Base-by-base conservation (phyloP, 2,113 vertebrate species). In the Eleginops maclovinus region DNA sequence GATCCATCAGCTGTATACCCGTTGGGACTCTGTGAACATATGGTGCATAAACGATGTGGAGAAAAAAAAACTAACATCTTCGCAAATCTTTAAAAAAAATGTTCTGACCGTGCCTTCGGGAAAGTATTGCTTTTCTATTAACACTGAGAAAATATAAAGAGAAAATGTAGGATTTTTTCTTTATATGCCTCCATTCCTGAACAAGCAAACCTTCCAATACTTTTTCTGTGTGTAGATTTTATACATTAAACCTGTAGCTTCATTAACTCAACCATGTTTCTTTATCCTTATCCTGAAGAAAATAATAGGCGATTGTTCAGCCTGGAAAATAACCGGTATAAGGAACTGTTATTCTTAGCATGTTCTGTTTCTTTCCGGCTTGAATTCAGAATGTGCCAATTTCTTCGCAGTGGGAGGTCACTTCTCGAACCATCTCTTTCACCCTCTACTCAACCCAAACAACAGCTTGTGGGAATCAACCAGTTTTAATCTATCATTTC, bases 11-110 rank as follows among this genome's bases (percentile, higher is more conserved):
- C 31, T 71, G 72, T 15, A 47, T 22, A 58, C 51, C 81, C 24
- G 0, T 4, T 65, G 85, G 74, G 81, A 86, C n/a, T 65, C 4
- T 36, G 21, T 26, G 50, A 87, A 63, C 86, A 88, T 87, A 86
- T 88, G 87, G 72, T 70, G 72, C 44, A 49, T 84, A 78, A 83
- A 86, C 19, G 28, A 78, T 76, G 50, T 63, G 16, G 56, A 19
- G 31, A 22, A 64, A 79, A 49, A 68, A 17, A 63, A 13, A 67
- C 77, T 72, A 66, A 70, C 17, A 79, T 75, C 41, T 61, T 67
- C n/a, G 64, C 24, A 76, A 62, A 7, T 69, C 74, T 78, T 26
- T 41, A 6, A 61, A 75, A 62, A n/a, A n/a, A n/a, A n/a, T n/a
- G n/a, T n/a, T n/a, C n/a, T 83, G 60, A 65, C 71, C 53, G 16